Base-by-base conservation (phyloP, 2,888 invertebrate species). In the Drosophila lacicola region DNA sequence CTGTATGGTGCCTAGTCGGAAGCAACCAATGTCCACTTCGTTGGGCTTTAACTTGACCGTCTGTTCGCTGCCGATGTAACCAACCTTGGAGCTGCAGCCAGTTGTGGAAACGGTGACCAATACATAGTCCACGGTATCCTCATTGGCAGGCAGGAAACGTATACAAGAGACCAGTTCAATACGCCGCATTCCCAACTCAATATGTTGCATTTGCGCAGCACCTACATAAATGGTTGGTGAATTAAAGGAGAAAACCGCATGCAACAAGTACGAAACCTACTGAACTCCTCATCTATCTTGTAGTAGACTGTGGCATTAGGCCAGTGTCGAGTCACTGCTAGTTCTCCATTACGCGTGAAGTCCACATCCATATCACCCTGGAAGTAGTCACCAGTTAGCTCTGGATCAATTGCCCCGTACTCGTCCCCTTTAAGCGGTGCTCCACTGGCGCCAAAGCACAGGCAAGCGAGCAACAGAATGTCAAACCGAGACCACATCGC, bases 61-160 rank as follows among this genome's bases (percentile, higher is more conserved):
- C 55, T 91, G 91, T 9, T 58, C 34, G 0, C 70, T 60, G 80
- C 95, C 95, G 0, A 11, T 37, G 14, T 94, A 93, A 0, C 96
- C 96, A 0, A 97, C 96, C 50, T 94, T 94, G 10, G 96, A 96
- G 95, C 95, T 96, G 83, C 96, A 97, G 0, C 96, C 96, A 0
- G 94, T 13, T 0, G 33, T n/a, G 11, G 72, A 74, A 2, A 76
- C 67, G 0, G 60, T 70, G 13, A 91, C 57, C 0, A 44, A 5
- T 10, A 91, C 46, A 62, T 83, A 91, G 50, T 79, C 41, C 1
- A 55, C 45, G 1, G 61, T 76, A 0, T 63, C 54, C 0, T 93
- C 92, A 0, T 92, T 93, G 80, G 94, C 94, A 0, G 94, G 94
- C 13, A 94, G 93, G 88, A 96, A 96, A 47, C 94, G 93, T 14